These are phyloP conservation scores for Entomobrya multifasciata DNA, from an alignment of 2,888 invertebrate genomes.

Conservation along the genomic window DNA sequence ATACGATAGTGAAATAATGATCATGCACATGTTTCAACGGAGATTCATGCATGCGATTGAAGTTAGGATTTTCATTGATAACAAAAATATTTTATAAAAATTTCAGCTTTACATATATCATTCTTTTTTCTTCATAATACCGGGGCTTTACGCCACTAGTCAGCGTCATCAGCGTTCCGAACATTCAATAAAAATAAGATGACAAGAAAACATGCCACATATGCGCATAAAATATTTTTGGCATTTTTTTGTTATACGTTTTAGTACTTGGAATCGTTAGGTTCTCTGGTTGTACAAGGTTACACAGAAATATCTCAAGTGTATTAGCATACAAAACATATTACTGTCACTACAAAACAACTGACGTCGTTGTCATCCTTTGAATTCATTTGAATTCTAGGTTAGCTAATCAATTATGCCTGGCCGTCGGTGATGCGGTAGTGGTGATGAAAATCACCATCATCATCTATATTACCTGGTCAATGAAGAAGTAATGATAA, in stretches of 20 bases:
- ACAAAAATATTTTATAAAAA: background rate
- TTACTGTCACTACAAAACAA: constrained; percentile 50
- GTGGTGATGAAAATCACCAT: background rate
- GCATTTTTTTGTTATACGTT: background rate
- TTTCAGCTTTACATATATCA: background rate
- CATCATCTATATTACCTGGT: constrained; percentile 40
- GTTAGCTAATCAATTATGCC: constrained; percentile 61
- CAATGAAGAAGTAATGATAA: background rate
- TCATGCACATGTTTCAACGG: background rate
- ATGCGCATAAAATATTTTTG: background rate
- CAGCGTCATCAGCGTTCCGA: constrained; percentile 8
- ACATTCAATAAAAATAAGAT: background rate
- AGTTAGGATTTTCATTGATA: constrained; percentile 15
- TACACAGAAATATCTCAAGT: background rate
- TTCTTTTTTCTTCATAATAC: background rate
- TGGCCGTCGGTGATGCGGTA: background rate
- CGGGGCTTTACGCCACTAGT: background rate
- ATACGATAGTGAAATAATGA: background rate
- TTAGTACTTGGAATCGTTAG: background rate
- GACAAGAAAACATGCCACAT: background rate
- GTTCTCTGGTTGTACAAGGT: constrained; percentile 47
- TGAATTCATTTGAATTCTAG: constrained; percentile 54
- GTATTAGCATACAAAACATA: constrained; percentile 63
- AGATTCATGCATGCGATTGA: background rate
- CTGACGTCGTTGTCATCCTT: constrained; percentile 50